Conservation (phyloP, 2,113 vertebrate genomes). For the Sebastes fasciatus region DNA sequence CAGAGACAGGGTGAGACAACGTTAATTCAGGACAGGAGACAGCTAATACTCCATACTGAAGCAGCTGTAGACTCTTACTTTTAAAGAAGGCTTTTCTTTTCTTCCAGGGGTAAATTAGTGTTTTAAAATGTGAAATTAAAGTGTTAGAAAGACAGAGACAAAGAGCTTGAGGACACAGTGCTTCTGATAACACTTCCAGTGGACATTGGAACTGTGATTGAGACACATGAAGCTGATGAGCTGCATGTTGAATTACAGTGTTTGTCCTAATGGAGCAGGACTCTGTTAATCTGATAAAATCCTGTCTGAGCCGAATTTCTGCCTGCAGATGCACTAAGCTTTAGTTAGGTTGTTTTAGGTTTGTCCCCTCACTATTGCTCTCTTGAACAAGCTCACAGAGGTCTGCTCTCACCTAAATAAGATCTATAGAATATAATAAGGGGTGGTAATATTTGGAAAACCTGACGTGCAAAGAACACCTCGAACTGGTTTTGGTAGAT, state of each 20-base stretch:
- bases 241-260: background rate
- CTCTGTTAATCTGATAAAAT: constrained; percentile 33
- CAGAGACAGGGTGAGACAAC: background rate
- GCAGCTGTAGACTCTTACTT: background rate
- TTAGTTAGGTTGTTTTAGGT: background rate
- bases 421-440: background rate
- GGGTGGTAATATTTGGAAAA: background rate
- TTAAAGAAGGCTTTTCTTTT: too few species aligned
- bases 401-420: background rate
- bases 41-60: background rate
- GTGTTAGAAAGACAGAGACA: too few species aligned
- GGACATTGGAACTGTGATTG: too few species aligned
- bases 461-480: background rate
- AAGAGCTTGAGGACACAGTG: too few species aligned
- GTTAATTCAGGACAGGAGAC: background rate
- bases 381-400: background rate
- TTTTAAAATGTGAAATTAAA: too few species aligned
- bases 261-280: constrained; percentile 9
- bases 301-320: constrained; percentile 30
- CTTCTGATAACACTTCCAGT: too few species aligned
- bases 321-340: background rate
- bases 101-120: too few species aligned
- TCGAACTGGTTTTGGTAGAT: background rate
- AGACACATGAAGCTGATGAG: background rate
- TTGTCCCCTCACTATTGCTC: too few species aligned